A percentile compares a stretch with the other conserved stretches of the same genome.
Conservation (phyloP, 1,140 invertebrate genomes). For the Geopemphigus sp. region DNA sequence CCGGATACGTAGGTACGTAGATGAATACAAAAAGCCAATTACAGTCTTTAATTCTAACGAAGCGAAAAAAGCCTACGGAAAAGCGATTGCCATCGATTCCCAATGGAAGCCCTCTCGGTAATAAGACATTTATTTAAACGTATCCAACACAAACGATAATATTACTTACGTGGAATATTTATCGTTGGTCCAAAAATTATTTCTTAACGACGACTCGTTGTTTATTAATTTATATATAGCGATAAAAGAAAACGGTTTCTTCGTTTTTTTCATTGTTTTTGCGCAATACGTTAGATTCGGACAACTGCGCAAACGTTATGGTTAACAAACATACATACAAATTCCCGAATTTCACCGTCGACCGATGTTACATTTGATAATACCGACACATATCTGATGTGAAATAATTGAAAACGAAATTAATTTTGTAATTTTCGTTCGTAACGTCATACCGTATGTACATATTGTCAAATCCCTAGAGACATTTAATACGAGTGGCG, state of each 20-base stretch:
- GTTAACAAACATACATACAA: neutral
- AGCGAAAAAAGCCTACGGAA: no score
- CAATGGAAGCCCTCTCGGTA: no score
- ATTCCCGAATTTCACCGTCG: no score
- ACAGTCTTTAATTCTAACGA: no score
- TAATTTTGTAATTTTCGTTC: neutral
- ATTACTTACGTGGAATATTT: conserved; percentile 24
- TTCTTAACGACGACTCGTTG: neutral
- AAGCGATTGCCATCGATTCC: no score
- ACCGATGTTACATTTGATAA: no score
- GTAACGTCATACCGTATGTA: neutral
- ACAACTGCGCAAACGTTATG: no score
- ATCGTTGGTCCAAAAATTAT: neutral
- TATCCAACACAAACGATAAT: neutral
- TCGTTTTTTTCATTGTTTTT: neutral
- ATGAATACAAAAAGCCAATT: no score
- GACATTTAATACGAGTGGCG: neutral
- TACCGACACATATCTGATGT: neutral
- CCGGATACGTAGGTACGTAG: no score
- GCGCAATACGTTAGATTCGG: neutral
- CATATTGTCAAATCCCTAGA: neutral
- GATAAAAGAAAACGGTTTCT: neutral
- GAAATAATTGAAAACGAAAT: neutral
- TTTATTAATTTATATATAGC: neutral
- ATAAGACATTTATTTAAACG: no score